A percentile compares a stretch with the other conserved stretches of the same genome.
Evolutionary conservation across 2,797 vertebrate genomes (phyloP).

Genomic region (Microchirus variegatus): DNA sequence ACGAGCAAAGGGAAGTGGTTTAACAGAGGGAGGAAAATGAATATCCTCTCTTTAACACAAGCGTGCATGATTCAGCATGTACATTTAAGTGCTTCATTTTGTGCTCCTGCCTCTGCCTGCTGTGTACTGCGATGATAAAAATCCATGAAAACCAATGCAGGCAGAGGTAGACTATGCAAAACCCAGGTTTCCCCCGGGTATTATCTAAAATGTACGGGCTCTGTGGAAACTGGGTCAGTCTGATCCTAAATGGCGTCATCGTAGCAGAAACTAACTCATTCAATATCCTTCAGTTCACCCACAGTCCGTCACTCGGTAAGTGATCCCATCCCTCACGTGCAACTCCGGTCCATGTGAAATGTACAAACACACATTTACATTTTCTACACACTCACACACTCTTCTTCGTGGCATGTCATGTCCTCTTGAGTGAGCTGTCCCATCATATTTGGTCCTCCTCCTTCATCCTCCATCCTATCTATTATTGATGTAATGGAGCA

Average conservation of each 20-base stretch:
- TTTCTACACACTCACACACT: conserved; percentile 29
- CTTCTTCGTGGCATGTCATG: conserved; percentile 64
- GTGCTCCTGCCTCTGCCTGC: conserved; percentile 61
- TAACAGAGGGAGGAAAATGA: conserved; percentile 61
- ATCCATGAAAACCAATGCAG: conserved; percentile 43
- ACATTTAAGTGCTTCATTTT: conserved; percentile 71
- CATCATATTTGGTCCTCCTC: conserved; percentile 64
- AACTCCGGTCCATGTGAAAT: conserved; percentile 26
- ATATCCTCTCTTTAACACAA: conserved; percentile 71
- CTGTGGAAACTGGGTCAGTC: conserved; percentile 76
- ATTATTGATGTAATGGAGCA: conserved; percentile 82
- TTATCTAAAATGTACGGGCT: conserved; percentile 76
- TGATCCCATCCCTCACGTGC: conserved; percentile 35
- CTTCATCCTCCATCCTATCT: conserved; percentile 67
- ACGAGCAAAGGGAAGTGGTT: conserved; percentile 52
- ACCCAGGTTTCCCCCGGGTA: conserved; percentile 66
- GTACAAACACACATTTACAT: conserved; percentile 15
- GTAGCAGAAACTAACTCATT: conserved; percentile 69
- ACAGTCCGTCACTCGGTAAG: conserved; percentile 37
- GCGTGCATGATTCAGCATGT: conserved; percentile 74
- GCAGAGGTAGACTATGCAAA: conserved; percentile 60
- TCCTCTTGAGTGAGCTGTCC: conserved; percentile 76
- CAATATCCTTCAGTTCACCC: conserved; percentile 59
- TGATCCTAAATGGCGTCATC: conserved; percentile 72
- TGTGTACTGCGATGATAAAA: conserved; percentile 43